A percentile compares a stretch with the other conserved stretches of the same genome.
phyloP scores from a whole-genome alignment of 2,888 invertebrate species.

The Pimpla rufipes region DNA sequence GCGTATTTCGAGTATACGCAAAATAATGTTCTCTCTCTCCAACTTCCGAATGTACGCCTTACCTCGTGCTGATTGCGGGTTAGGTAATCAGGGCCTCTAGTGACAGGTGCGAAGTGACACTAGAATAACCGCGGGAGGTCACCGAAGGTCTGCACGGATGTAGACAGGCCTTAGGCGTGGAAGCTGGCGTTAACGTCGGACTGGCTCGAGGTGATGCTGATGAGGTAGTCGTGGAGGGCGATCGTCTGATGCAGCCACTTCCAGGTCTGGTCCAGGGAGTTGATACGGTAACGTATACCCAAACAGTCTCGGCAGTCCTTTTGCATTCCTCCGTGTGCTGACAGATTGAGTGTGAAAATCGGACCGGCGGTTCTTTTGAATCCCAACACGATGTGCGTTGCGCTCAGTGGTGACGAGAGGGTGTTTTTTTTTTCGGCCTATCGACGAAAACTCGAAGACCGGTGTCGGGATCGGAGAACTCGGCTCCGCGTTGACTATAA shows the following conservation, averaged over 20 bases:
- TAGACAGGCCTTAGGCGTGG: constrained; percentile 45
- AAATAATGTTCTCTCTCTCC: constrained; percentile 40
- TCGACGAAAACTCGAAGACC: neutral
- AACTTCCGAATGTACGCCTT: constrained; percentile 5
- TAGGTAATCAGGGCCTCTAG: constrained; percentile 4
- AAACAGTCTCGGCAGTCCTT: constrained; percentile 93
- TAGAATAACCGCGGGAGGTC: neutral
- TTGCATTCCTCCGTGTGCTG: constrained; percentile 86
- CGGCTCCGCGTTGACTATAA: neutral
- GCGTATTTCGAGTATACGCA: constrained; percentile 31
- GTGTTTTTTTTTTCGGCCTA: too few species aligned
- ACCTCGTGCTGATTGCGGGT: constrained; percentile 1
- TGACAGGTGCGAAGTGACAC: constrained; percentile 15
- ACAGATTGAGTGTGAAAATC: constrained; percentile 78
- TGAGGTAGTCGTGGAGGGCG: constrained; percentile 94
- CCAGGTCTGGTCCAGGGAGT: constrained; percentile 96
- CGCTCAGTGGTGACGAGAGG: too few species aligned
- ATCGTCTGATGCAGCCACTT: constrained; percentile 98
- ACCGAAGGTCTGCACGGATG: constrained; percentile 31
- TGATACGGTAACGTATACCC: constrained; percentile 95
- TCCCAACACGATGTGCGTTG: constrained; percentile 13
- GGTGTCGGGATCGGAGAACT: neutral
- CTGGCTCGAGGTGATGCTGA: constrained; percentile 92
- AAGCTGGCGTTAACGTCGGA: constrained; percentile 86
- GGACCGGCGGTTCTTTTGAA: constrained; percentile 37